Conservation (phyloP, 2,113 vertebrate species). For the Copsychus sechellarum region DNA sequence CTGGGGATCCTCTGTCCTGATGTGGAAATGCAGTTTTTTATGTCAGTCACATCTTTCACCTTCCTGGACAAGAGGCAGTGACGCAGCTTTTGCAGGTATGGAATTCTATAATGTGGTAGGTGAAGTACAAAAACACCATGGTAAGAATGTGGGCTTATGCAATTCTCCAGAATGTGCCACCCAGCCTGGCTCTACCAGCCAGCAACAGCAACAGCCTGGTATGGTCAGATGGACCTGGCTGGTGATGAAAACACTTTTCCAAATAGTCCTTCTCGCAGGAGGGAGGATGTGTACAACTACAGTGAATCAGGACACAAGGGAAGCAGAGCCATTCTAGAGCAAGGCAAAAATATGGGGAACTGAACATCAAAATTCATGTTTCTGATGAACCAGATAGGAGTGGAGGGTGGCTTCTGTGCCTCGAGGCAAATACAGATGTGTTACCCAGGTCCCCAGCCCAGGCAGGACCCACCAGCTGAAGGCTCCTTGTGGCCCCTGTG, state of each 20-base stretch:
- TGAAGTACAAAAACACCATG: not conserved
- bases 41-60: not conserved
- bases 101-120: not conserved
- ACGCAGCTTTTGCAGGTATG: not conserved
- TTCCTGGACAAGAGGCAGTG: not conserved
- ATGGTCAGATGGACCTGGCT: not conserved
- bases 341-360: not conserved
- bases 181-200: not conserved
- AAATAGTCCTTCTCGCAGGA: not conserved
- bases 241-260: not conserved
- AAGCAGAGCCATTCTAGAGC: not conserved
- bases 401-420: not conserved
- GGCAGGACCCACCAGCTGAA: not conserved
- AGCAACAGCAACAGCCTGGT: not conserved
- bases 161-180: not conserved
- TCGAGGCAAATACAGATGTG: not conserved
- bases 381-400: not conserved
- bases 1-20: not conserved
- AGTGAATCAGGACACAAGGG: not conserved
- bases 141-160: not conserved
- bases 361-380: not conserved
- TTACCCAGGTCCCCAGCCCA: fast-evolving
- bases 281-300: not conserved
- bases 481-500: not conserved
- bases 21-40: not conserved